Base-by-base conservation (phyloP, 1,140 invertebrate species). In the Listronotus oregonensis region DNA sequence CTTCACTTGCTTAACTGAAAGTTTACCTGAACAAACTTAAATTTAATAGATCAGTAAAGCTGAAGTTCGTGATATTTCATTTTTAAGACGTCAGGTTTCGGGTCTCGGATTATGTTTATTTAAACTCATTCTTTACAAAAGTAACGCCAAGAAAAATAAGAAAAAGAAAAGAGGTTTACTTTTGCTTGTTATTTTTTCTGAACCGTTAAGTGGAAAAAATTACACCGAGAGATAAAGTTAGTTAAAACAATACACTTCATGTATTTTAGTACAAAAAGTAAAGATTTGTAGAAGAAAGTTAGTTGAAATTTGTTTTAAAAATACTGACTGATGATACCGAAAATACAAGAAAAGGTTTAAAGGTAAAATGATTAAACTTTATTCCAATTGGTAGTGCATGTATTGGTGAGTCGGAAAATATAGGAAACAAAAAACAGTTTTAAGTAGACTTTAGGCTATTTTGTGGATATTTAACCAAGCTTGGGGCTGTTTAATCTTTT, bases 11-110 rank as follows among this genome's bases (percentile, higher is more conserved):
- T n/a, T 51, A 37, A n/a, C 49, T n/a, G 11, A 18, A 51, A 51
- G 10, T 21, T 15, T 31, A 51, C 47, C 47, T 61, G 58, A 40
- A 27, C n/a, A 32, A 43, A 31, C 46, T 51, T 46, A 61, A 61
- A 50, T 51, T 61, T 51, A 51, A 61, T 61, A 61, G 58, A 49
- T 39, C 57, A 49, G 12, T 15, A 7, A 59, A 49, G 44, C 40
- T 15, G 58, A 51, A 61, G 47, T 61, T 61, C 56, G 58, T 61
- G 58, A 61, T 61, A 61, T 51, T 61, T 61, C 58, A 34, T 47
- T 58, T 15, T 47, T 31, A 18, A 34, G 58, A 51, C 46, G 58
- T 51, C 58, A 42, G 21, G 58, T 61, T 61, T 61, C 58, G 40
- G 21, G 46, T 61, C 51, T 61, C 58, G 47, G 47, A 61, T 61